Base-by-base conservation (phyloP, 1,140 invertebrate genomes). In the Ditylenchus dipsaci region DNA sequence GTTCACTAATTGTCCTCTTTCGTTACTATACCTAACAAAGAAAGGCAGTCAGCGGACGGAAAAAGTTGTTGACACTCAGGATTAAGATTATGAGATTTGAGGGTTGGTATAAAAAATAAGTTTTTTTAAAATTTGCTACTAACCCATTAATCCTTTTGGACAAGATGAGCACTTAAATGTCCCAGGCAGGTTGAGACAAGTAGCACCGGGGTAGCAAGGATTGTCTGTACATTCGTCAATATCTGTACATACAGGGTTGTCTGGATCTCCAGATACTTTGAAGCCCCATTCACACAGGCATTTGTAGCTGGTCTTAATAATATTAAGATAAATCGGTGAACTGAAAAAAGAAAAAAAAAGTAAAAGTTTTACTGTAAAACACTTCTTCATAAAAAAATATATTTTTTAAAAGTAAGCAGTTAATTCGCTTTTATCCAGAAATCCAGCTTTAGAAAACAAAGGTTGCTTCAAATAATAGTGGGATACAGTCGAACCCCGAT, bases 241-340 rank as follows among this genome's bases (percentile, higher is more conserved):
- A 56, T 82, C 80, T 3, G 70, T 58, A 59, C 80, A 82, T 1
- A 61, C 62, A 30, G 80, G 80, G 69, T 82, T 83, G 1, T 61
- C 58, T n/a, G 76, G 63, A 62, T 83, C 76, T 21, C 61, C 60
- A 17, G 71, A 65, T 33, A 60, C 27, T 57, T 68, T 23, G 69
- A 67, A 82, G 29, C 80, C 80, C 45, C 61, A 72, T 57, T 82
- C 79, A 68, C 80, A 82, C 57, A 83, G 59, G 58, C 80, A 82
- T 62, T 68, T 63, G 63, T 82, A 82, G 43, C 49, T 53, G 0
- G 27, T 26, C 47, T 67, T 21, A 56, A 43, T 68, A 38, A 1
- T 15, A 11, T 38, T 38, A 11, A 38, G 33, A 11, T 38, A 11
- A 38, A 11, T 38, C 3, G 11, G 33, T 3, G 3, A 38, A 38